Evolutionary conservation across 2,888 invertebrate species (phyloP), one percentile per base, ranked within the genome.

Genomic region (Ctena decussata): DNA sequence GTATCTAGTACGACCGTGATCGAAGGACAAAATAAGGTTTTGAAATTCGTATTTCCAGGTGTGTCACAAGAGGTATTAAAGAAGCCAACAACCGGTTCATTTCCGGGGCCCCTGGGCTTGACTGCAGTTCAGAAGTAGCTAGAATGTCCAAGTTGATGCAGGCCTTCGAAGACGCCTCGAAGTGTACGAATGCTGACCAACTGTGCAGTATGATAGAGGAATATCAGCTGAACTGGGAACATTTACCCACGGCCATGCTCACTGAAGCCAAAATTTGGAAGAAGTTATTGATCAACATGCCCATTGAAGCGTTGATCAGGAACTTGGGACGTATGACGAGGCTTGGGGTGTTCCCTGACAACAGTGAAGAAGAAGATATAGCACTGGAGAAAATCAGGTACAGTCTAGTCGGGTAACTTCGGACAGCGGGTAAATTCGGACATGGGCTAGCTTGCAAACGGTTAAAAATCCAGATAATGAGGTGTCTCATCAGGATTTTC

Each of bases 201-300:
- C 80, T 94, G 0, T 83, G 94, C 41, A 88, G 89, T 15, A 82
- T 94, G 77, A 93, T 94, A 57, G 35, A 69, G 32, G 76, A 96
- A 71, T 95, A 97, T 87, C 96, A 96, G 73, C 97, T 97, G 71
- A 97, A 96, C 8, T 96, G 97, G 65, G 97, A 97, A 90, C 97
- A 97, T 94, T 96, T 98, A 37, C 97, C 97, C 80, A 97, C 97
- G 11, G 96, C 96, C 92, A 96, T 97, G 85, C 96, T 97, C 71
- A 97, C 97, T 89, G 96, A 97, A 70, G 96, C 96, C 94, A 96
- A 97, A 93, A 97, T 97, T 95, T 95, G 96, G 93, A 91, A 96
- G 3, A 92, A 94, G 2, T 92, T 96, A 30, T 91, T 96, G 32
- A 89, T 93, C 57, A 84, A 94, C 35, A 96, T 96, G 96, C 95